A percentile compares a stretch with the other conserved stretches of the same genome.
These are phyloP conservation scores for Leptodirus hochenwartii DNA, from an alignment of 2,888 invertebrate species.

Conservation along the genomic window DNA sequence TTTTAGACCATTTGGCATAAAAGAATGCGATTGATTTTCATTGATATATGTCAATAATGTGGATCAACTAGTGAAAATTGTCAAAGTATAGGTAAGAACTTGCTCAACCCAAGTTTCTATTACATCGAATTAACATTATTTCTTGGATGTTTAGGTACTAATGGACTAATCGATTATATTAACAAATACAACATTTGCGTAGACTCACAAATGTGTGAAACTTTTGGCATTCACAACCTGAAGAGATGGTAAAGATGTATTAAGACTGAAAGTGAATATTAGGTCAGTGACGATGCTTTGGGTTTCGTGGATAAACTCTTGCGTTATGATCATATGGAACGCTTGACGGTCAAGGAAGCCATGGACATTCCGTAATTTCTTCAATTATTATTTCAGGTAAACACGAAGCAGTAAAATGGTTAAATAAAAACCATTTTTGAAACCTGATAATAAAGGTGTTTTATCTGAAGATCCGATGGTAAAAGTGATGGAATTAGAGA, in stretches of 20 bases:
- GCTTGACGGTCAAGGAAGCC: conserved; percentile 24
- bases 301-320: conserved; percentile 23
- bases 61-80: conserved; percentile 24
- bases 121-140: too few relatives aligned
- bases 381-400: too few relatives aligned
- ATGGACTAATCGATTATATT: conserved; percentile 20
- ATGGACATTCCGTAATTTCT: conserved; percentile 23
- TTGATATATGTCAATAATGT: too few relatives aligned
- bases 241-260: conserved; percentile 26
- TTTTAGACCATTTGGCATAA: too few relatives aligned
- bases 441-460: too few relatives aligned
- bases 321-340: conserved; percentile 23
- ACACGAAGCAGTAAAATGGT: too few relatives aligned
- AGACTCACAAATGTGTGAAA: conserved; percentile 16
- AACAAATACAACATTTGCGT: conserved; percentile 23
- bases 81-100: conserved; percentile 22
- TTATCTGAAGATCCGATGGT: too few relatives aligned
- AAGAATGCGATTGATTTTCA: too few relatives aligned
- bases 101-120: too few relatives aligned
- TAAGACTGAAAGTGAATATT: conserved; percentile 24
- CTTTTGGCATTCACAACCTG: conserved; percentile 19
- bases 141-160: too few relatives aligned
- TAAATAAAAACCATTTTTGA: too few relatives aligned
- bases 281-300: conserved; percentile 23
- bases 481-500: too few relatives aligned